These are phyloP conservation scores for Himalopsyche anomala DNA, from an alignment of 2,888 invertebrate genomes.

Conservation along the genomic window DNA sequence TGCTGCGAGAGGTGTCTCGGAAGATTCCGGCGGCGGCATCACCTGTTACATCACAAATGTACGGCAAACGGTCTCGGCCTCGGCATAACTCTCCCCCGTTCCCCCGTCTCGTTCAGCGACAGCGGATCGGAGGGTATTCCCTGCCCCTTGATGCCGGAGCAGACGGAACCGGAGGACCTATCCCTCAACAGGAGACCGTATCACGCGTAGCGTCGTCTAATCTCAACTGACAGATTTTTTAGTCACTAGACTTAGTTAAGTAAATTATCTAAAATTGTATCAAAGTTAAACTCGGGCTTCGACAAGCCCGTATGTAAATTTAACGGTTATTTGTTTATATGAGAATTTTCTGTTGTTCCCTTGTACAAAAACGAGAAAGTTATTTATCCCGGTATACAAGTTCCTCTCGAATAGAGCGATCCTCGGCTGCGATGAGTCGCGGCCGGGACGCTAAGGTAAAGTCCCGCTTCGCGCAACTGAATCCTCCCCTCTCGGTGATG, in stretches of 20 bases:
- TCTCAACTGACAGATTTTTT: conserved; percentile 68
- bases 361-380: conserved; percentile 65
- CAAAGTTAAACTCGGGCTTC: neutral
- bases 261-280: conserved; percentile 28
- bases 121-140: conserved; percentile 68
- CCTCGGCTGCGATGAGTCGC: conserved; percentile 65
- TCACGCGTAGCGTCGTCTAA: conserved; percentile 70
- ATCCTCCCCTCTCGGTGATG: conserved; percentile 47
- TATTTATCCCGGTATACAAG: conserved; percentile 82
- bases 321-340: conserved; percentile 50
- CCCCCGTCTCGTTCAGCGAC: conserved; percentile 73
- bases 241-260: conserved; percentile 46
- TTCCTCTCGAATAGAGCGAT: conserved; percentile 80
- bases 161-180: conserved; percentile 94
- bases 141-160: conserved; percentile 80
- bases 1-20: conserved; percentile 87
- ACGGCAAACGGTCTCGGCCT: conserved; percentile 70
- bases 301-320: conserved; percentile 70
- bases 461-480: conserved; percentile 54
- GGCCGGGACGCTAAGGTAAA: conserved; percentile 56
- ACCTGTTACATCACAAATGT: conserved; percentile 91
- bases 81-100: conserved; percentile 71
- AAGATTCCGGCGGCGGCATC: conserved; percentile 90
- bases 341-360: conserved; percentile 60
- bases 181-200: conserved; percentile 81